Evolutionary conservation across 2,888 invertebrate species (phyloP).

Genomic region (Mesorhabditis belari): DNA sequence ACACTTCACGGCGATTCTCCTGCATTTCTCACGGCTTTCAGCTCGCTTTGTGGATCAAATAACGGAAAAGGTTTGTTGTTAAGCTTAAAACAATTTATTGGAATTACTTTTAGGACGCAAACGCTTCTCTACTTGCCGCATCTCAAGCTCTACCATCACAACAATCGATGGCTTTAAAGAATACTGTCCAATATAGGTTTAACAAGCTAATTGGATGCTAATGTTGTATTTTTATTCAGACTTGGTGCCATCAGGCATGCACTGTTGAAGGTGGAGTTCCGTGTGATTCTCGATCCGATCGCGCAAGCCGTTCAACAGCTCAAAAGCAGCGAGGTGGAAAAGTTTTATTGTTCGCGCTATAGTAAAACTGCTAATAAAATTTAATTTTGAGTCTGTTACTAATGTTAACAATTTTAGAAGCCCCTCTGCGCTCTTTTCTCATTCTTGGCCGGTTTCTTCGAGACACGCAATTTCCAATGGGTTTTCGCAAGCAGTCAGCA

Average conservation of each 20-base stretch:
- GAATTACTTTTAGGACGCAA: no score
- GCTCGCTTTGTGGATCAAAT: no score
- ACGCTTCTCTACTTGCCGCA: no score
- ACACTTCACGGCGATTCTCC: constrained; percentile 17
- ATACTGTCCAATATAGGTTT: not conserved
- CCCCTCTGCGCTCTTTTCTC: constrained; percentile 21
- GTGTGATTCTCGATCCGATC: constrained; percentile 8
- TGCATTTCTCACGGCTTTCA: not conserved
- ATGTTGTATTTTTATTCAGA: no score
- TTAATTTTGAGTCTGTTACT: no score
- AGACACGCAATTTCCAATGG: constrained; percentile 7
- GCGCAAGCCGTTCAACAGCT: constrained; percentile 13
- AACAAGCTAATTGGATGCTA: no score
- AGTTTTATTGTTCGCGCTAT: no score
- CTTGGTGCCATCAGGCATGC: constrained; percentile 20
- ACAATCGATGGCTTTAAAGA: not conserved
- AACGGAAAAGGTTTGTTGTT: no score
- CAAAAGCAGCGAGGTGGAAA: constrained; percentile 17
- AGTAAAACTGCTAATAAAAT: no score
- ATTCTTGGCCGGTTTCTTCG: constrained; percentile 17
- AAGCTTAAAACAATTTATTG: no score
- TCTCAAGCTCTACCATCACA: not conserved
- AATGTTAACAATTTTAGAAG: constrained; percentile 12
- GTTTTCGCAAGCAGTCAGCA: constrained; percentile 9
- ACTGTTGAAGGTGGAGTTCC: constrained; percentile 23